A percentile compares a stretch with the other conserved stretches of the same genome.
phyloP scores from a whole-genome alignment of 2,888 invertebrate genomes.

The Tenodera sinensis region DNA sequence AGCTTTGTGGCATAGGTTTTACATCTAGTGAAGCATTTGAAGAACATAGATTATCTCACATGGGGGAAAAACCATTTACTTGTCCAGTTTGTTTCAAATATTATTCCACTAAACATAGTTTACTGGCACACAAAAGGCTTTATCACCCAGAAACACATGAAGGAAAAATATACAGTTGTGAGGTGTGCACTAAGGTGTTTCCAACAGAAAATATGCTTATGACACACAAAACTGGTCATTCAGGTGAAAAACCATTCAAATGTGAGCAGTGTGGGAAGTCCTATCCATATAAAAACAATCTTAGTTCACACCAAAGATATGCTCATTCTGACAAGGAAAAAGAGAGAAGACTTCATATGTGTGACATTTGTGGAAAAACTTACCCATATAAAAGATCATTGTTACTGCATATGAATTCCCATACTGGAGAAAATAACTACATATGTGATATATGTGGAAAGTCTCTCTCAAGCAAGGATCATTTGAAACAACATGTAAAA shows the following conservation, averaged over 20 bases:
- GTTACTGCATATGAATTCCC: constrained; percentile 18
- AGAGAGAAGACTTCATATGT: constrained; percentile 39
- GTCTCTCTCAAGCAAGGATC: constrained; percentile 34
- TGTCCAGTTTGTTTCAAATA: constrained; percentile 40
- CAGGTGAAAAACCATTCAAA: constrained; percentile 36
- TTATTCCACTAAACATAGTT: constrained; percentile 38
- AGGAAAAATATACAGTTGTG: neutral
- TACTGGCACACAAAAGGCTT: constrained; percentile 7
- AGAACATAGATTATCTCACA: constrained; percentile 34
- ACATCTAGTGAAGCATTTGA: constrained; percentile 35
- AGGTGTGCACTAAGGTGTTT: constrained; percentile 38
- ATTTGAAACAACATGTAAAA: constrained; percentile 36
- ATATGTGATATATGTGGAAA: constrained; percentile 31
- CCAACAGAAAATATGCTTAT: constrained; percentile 41
- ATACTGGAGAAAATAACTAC: constrained; percentile 22
- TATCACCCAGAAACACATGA: constrained; percentile 1
- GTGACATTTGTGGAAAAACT: constrained; percentile 37
- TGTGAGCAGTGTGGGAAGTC: constrained; percentile 43
- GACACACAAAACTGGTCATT: constrained; percentile 53
- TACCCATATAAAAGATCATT: constrained; percentile 23
- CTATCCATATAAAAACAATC: constrained; percentile 44
- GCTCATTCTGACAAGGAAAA: constrained; percentile 37
- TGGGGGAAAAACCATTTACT: constrained; percentile 32
- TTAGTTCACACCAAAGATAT: constrained; percentile 41
- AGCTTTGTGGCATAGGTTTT: constrained; percentile 34